These are phyloP conservation scores for Pachyrhynchus sulphureomaculatus DNA, from an alignment of 1,140 invertebrate genomes.

Conservation along the genomic window DNA sequence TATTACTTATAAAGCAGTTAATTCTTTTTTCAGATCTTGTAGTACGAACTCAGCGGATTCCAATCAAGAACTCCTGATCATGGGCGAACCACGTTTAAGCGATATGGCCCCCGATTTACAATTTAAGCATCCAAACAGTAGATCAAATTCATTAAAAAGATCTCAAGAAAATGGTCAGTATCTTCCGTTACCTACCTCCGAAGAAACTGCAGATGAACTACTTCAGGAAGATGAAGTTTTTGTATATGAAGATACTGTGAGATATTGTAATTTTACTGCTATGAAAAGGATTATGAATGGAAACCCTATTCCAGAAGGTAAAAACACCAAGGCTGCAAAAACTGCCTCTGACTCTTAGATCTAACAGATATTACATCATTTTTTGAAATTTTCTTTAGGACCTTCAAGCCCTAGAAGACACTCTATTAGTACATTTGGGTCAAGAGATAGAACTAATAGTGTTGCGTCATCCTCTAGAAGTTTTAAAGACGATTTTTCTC, in stretches of 20 bases:
- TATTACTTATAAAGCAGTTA: too few relatives aligned
- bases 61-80: slow-evolving; percentile 56
- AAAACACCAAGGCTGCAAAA: too few relatives aligned
- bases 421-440: slow-evolving; percentile 57
- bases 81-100: slow-evolving; percentile 58
- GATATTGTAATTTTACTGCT: slow-evolving; percentile 58
- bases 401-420: slow-evolving; percentile 59
- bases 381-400: slow-evolving; percentile 38
- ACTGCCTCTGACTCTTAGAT: too few relatives aligned
- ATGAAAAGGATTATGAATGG: slow-evolving; percentile 45
- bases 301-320: slow-evolving; percentile 25
- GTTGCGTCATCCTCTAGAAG: slow-evolving; percentile 39
- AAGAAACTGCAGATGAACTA: slow-evolving; percentile 24
- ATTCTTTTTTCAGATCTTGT: too few relatives aligned
- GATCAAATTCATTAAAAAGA: slow-evolving; percentile 44
- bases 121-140: slow-evolving; percentile 39
- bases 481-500: slow-evolving; percentile 43
- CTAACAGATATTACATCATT: too few relatives aligned
- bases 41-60: slow-evolving; percentile 58
- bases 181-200: slow-evolving; percentile 43
- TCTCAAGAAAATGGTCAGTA: slow-evolving; percentile 46
- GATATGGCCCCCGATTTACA: slow-evolving; percentile 59
- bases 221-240: slow-evolving; percentile 50
- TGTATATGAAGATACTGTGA: slow-evolving; percentile 50
- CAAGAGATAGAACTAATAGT: slow-evolving; percentile 40